Conservation (phyloP, 2,797 vertebrate species). For the Mormyrops boulengeri region DNA sequence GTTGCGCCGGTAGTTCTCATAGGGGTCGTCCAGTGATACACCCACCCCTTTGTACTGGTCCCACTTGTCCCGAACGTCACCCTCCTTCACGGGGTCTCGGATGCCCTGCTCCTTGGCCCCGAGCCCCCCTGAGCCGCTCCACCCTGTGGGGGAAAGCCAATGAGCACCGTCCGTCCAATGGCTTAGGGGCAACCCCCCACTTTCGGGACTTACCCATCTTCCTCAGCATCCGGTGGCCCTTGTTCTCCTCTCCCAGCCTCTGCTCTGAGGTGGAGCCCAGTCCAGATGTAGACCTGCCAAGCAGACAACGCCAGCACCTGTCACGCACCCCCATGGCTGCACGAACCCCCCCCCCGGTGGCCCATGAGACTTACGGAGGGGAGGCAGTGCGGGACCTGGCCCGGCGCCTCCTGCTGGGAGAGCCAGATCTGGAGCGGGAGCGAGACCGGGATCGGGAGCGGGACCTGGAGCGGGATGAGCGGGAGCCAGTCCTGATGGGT, state of each 20-base stretch:
- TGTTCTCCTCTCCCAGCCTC: constrained; percentile 91
- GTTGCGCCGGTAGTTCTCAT: constrained; percentile 92
- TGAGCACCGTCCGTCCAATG: neutral
- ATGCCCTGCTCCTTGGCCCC: constrained; percentile 96
- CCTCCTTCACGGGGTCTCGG: constrained; percentile 95
- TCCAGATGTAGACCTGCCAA: constrained; percentile 57
- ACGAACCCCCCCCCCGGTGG: too few species aligned
- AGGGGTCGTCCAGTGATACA: constrained; percentile 89
- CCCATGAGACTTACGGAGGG: constrained; percentile 70
- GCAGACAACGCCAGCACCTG: neutral
- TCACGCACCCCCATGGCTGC: neutral
- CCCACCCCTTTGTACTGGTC: constrained; percentile 98
- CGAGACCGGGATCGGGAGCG: constrained; percentile 70
- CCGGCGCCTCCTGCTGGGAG: constrained; percentile 70
- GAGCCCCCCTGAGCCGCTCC: constrained; percentile 91
- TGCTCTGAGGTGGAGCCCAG: constrained; percentile 66
- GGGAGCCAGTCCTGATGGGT: constrained; percentile 73
- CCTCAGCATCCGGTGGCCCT: constrained; percentile 95
- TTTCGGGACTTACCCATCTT: constrained; percentile 81
- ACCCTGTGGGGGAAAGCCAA: constrained; percentile 58
- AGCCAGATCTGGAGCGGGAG: constrained; percentile 63
- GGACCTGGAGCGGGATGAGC: constrained; percentile 73
- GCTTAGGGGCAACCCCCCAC: neutral
- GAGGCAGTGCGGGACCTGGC: constrained; percentile 79
- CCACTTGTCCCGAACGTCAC: constrained; percentile 93